Base-by-base conservation (phyloP, 2,797 vertebrate species). In the Brachyalestes nurse region DNA sequence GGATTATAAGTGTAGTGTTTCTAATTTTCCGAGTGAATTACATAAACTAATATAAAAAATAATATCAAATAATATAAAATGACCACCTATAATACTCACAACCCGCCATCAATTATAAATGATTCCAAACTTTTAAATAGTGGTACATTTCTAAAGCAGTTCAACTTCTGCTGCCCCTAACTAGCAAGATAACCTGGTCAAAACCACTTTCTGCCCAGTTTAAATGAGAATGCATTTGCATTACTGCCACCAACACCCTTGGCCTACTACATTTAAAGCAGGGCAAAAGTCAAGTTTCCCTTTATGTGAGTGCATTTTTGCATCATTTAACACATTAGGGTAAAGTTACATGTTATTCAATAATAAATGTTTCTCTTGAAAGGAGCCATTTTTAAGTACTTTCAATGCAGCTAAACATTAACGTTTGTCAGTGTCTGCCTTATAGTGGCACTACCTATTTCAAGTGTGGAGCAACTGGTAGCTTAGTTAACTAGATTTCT, bases 381-480 rank as follows among this genome's bases (percentile, higher is more conserved):
- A 47, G 40, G 14, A 23, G 4, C 12, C n/a, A 66, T 19, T 71
- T 17, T 17, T 28, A 10, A 34, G 14, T 4, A 3, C 5, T 21
- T 70, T 28, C 14, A 34, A 16, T 49, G 5, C 6, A 42, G 17
- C 9, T 38, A 19, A 65, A 28, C 3, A 28, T 1, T 28, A 1
- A 42, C 34, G 7, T 42, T 21, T 45, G 17, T 42, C 16, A 9
- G 12, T 45, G 42, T n/a, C 7, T 61, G 45, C 16, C 19, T 38
- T 10, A 13, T 38, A 34, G 4, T 14, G 38, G 23, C 1, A 0
- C 17, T 57, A 5, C 58, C 21, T 42, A 25, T 19, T 19, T 47
- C 62, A 2, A 25, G 60, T 65, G 78, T 23, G 70, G n/a, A 2
- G 25, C 6, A 70, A 75, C 79, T 49, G 79, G 55, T 34, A 80